Evolutionary conservation across 2,797 vertebrate species (phyloP).

Genomic region (Chrysocyon brachyurus): DNA sequence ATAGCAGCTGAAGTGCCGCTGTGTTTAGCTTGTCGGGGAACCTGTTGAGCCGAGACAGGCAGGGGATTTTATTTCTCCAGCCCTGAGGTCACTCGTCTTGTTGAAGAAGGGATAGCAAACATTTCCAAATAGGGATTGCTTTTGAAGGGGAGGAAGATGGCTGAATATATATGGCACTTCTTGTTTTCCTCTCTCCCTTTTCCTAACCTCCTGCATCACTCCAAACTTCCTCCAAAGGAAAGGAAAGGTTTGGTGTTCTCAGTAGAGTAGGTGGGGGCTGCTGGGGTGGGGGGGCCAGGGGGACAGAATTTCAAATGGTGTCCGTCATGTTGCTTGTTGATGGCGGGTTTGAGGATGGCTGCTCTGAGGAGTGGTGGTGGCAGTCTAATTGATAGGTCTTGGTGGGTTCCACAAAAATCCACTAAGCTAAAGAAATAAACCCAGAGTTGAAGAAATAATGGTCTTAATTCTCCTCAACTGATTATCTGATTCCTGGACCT

Average conservation of each 20-base stretch:
- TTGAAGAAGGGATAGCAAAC: constrained; percentile 78
- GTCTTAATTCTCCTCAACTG: not conserved
- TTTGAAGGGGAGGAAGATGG: constrained; percentile 65
- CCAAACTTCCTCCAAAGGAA: constrained; percentile 4
- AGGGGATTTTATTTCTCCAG: constrained; percentile 76
- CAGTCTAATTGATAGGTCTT: not conserved
- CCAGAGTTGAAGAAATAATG: not conserved
- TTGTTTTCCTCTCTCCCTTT: not conserved
- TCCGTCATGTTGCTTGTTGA: accelerated
- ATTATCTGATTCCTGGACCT: not conserved
- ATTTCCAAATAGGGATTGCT: constrained; percentile 83
- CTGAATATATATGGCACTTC: not conserved
- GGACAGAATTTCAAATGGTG: constrained; percentile 6
- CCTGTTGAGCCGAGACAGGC: constrained; percentile 78
- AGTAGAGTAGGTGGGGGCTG: not conserved
- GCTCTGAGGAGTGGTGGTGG: not conserved
- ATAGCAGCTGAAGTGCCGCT: constrained; percentile 73
- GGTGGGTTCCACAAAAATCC: not conserved
- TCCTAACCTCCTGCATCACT: constrained; percentile 17
- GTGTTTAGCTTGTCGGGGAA: constrained; percentile 80
- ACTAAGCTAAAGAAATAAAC: not conserved
- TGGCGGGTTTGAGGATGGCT: not conserved
- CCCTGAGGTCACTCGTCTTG: constrained; percentile 80
- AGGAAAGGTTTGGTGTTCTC: constrained; percentile 54
- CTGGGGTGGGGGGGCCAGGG: not conserved